These are phyloP conservation scores for Pachyuromys duprasi DNA, from an alignment of 2,797 vertebrate species.

Conservation along the genomic window DNA sequence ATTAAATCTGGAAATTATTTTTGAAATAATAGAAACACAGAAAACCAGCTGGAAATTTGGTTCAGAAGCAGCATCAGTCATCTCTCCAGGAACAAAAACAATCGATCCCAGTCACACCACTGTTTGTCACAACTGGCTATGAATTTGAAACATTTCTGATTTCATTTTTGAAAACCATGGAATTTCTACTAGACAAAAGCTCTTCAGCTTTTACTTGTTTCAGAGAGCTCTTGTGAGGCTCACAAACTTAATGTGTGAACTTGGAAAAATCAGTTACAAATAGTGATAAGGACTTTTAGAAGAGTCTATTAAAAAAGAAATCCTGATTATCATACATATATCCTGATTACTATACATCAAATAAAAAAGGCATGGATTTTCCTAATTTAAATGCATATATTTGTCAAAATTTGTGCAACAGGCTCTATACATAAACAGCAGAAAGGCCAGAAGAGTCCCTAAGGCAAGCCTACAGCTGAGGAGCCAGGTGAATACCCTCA, in stretches of 20 bases:
- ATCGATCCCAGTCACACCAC: neutral
- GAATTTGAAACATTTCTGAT: constrained; percentile 19
- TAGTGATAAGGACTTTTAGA: neutral
- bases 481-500: constrained; percentile 77
- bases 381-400: constrained; percentile 55
- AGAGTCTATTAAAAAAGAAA: neutral
- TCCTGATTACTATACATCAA: neutral
- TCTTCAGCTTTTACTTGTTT: constrained; percentile 5
- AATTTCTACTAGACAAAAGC: constrained; percentile 17
- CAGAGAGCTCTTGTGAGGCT: neutral
- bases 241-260: neutral
- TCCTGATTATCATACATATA: neutral
- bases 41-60: constrained; percentile 6
- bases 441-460: constrained; percentile 10
- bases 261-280: neutral
- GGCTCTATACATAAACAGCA: neutral
- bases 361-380: neutral
- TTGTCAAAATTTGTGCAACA: constrained; percentile 27
- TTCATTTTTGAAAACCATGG: neutral
- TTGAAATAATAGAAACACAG: constrained; percentile 34
- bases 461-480: constrained; percentile 69
- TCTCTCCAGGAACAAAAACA: constrained; percentile 11
- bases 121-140: constrained; percentile 21
- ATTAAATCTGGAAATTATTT: constrained; percentile 43
- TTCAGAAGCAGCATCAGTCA: constrained; percentile 8